A percentile compares a stretch with the other conserved stretches of the same genome.
Evolutionary conservation across 2,113 vertebrate genomes (phyloP).

Genomic region (Scatophagus argus): DNA sequence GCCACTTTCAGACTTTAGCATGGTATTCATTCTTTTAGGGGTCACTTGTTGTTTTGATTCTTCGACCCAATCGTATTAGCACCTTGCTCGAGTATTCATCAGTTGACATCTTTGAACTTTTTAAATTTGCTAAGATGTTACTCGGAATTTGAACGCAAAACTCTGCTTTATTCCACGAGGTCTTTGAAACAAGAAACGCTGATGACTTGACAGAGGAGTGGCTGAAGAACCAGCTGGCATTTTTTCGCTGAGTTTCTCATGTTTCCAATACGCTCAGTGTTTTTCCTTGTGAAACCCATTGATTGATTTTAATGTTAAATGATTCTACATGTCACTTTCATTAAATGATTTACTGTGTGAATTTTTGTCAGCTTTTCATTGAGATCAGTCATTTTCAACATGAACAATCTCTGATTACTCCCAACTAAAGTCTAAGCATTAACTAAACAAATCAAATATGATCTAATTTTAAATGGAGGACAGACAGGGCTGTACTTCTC

Average conservation of each 20-base stretch:
- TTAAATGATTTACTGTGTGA: constrained; percentile 10
- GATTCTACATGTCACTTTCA: constrained; percentile 1
- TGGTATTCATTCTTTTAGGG: neutral
- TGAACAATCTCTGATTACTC: neutral
- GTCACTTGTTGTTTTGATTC: neutral
- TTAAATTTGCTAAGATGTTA: neutral
- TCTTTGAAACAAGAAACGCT: constrained; percentile 84
- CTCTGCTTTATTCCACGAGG: constrained; percentile 59
- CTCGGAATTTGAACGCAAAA: neutral
- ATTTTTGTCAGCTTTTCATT: neutral
- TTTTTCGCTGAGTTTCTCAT: constrained; percentile 77
- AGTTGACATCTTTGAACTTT: neutral
- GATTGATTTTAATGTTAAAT: neutral
- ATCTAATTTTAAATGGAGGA: neutral
- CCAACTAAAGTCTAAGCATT: neutral
- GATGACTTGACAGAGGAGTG: constrained; percentile 87
- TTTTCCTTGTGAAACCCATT: neutral
- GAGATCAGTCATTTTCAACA: constrained; percentile 26
- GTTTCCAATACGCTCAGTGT: neutral
- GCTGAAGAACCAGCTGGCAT: constrained; percentile 83
- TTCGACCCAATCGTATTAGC: neutral
- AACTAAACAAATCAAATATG: neutral
- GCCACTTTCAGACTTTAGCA: neutral
- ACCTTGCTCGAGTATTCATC: too few species aligned
- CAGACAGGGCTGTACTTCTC: neutral